Evolutionary conservation across 2,888 invertebrate species (phyloP), one percentile per base, ranked within the genome.

Genomic region (Dichetophora obliterata): DNA sequence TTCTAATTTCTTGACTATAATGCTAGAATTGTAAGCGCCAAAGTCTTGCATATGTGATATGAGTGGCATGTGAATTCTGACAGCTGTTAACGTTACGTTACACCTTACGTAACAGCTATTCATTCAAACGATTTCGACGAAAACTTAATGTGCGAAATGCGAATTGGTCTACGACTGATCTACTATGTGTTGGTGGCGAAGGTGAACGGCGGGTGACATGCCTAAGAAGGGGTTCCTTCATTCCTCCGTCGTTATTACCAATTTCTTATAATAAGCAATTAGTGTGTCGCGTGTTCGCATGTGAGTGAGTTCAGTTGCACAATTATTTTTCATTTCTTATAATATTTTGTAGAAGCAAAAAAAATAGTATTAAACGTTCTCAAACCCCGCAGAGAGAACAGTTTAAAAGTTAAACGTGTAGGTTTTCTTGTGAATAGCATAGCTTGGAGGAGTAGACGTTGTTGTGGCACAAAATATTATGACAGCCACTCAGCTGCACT

Each of bases 51-150:
- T 43, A 11, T 11, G 43, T 43, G 14, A 43, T 2, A 14, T 76
- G 63, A 80, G 75, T 79, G 80, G 77, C 80, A 80, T 82, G 82
- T 78, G 82, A 82, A 81, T 80, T 80, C 75, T 78, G 78, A 80
- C 82, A 82, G 79, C 80, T 82, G 81, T 78, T 27, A 43, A 79
- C 73, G 77, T 75, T 71, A 79, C 54, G 76, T 76, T 54, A 63
- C 68, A 68, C 52, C 66, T 22, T 68, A 52, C 22, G 72, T 11
- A 34, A 63, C 63, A 50, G 48, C 65, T 3, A 54, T 54, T n/a
- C 19, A 19, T 54, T n/a, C 3, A 22, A 19, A 19, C 54, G 19
- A 6, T 19, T 63, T 24, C 27, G 11, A n/a, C 63, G 27, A 27
- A 22, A 59, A 27, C 22, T 59, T 54, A 24, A 24, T n/a, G 54